These are phyloP conservation scores for Macrocentrus cingulum DNA, from an alignment of 1,140 invertebrate species.

Conservation along the genomic window DNA sequence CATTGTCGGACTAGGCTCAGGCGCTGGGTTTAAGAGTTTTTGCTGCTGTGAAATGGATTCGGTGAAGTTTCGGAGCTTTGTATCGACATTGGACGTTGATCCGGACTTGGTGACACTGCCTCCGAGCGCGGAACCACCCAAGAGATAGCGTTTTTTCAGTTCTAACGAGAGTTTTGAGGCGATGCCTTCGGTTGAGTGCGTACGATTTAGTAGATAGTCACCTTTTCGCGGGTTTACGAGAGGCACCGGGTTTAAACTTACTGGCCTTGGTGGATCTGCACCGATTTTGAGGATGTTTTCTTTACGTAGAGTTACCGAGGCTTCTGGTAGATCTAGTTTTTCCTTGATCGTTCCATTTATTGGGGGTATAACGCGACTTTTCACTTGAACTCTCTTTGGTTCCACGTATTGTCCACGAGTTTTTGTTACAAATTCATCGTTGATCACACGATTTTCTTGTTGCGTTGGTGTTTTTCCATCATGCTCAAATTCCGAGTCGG, in stretches of 20 bases:
- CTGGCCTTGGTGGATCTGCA: conserved; percentile 13
- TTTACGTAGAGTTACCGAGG: background rate
- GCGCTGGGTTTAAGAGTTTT: conserved; percentile 79
- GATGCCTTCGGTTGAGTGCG: conserved; percentile 81
- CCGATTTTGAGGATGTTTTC: background rate
- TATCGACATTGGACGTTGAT: conserved; percentile 81
- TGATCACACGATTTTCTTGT: conserved; percentile 67
- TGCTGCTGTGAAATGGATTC: conserved; percentile 87
- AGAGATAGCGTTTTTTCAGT: conserved; percentile 80
- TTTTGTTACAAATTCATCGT: conserved; percentile 62
- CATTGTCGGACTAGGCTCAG: conserved; percentile 74
- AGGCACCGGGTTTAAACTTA: conserved; percentile 41
- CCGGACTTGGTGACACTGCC: conserved; percentile 76
- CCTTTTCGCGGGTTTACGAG: conserved; percentile 64
- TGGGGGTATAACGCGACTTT: conserved; percentile 49
- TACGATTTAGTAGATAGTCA: conserved; percentile 76
- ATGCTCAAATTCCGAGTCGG: conserved; percentile 87
- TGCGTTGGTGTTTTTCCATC: conserved; percentile 72
- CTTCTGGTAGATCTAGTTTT: background rate
- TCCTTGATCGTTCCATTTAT: conserved; percentile 47
- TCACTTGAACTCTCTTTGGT: conserved; percentile 67
- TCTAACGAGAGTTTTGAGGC: conserved; percentile 83
- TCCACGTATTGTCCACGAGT: conserved; percentile 54
- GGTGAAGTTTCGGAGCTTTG: conserved; percentile 78
- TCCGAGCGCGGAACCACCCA: conserved; percentile 67